A percentile compares a stretch with the other conserved stretches of the same genome.
These are phyloP conservation scores for Drosophila neutralis DNA, from an alignment of 2,888 invertebrate species.

Conservation along the genomic window DNA sequence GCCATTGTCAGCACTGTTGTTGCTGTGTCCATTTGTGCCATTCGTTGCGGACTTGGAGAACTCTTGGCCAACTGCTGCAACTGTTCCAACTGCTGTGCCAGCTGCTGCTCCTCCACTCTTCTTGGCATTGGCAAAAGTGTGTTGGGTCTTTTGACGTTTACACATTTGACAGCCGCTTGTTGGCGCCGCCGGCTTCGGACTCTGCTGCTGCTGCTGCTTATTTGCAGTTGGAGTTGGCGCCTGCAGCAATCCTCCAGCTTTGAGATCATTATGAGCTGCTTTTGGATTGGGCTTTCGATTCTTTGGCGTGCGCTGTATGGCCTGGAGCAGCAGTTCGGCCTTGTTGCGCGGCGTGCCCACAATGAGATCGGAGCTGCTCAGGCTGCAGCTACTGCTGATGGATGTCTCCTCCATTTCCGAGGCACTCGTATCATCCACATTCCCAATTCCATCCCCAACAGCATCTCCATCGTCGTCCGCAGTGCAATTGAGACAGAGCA, in stretches of 20 bases:
- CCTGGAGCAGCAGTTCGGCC: constrained; percentile 86
- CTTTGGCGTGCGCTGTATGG: constrained; percentile 86
- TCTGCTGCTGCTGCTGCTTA: neutral
- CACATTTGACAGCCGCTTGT: constrained; percentile 83
- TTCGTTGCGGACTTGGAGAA: neutral
- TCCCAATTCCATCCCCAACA: constrained; percentile 40
- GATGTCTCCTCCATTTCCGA: constrained; percentile 73
- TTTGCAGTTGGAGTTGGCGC: neutral
- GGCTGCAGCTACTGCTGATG: constrained; percentile 71
- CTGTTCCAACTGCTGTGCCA: neutral
- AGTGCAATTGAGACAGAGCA: constrained; percentile 83
- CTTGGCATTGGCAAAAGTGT: constrained; percentile 70
- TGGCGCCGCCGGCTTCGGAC: constrained; percentile 32
- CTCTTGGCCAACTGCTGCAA: neutral
- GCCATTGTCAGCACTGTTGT: neutral
- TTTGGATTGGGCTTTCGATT: constrained; percentile 71
- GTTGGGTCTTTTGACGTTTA: constrained; percentile 85
- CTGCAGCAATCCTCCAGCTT: constrained; percentile 12
- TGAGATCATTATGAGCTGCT: constrained; percentile 44
- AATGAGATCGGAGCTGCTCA: constrained; percentile 77
- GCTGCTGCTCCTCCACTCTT: constrained; percentile 1
- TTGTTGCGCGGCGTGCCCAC: constrained; percentile 84
- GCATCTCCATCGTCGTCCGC: neutral
- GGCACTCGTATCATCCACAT: constrained; percentile 54
- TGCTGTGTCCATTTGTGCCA: constrained; percentile 23